These are phyloP conservation scores for Xyliphius kryptos DNA, from an alignment of 2,113 vertebrate genomes.

Conservation along the genomic window DNA sequence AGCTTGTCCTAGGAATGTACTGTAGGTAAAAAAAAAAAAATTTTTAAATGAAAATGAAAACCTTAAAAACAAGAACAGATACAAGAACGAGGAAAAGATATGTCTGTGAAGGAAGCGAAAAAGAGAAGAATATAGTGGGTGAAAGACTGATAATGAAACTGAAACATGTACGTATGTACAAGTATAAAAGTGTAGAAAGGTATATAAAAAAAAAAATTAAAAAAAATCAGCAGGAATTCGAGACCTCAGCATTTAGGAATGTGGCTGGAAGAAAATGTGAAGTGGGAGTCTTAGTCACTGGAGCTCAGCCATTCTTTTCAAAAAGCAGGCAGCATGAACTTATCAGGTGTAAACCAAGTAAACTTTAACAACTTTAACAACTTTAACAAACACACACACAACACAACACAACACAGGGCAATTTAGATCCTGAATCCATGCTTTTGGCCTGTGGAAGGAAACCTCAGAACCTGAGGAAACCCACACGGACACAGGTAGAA, in stretches of 20 bases:
- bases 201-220: constrained; percentile 23
- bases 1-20: no score
- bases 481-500: no score
- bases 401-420: no score
- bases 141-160: constrained; percentile 43
- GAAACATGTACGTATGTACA: not conserved
- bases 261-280: constrained; percentile 56
- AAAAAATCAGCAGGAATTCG: constrained; percentile 46
- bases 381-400: no score
- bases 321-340: no score
- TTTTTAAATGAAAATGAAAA: constrained; percentile 1
- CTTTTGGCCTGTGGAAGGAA: no score
- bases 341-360: no score
- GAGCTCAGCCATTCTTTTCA: no score
- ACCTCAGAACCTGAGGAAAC: no score
- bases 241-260: constrained; percentile 69
- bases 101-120: constrained; percentile 6
- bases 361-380: no score
- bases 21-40: not conserved
- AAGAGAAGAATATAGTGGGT: constrained; percentile 35
- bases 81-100: not conserved
- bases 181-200: no score
- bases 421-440: no score
- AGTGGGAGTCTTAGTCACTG: constrained; percentile 55
- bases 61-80: not conserved